These are phyloP conservation scores for Chrysolina oricalcia DNA, from an alignment of 2,888 invertebrate species.

Conservation along the genomic window DNA sequence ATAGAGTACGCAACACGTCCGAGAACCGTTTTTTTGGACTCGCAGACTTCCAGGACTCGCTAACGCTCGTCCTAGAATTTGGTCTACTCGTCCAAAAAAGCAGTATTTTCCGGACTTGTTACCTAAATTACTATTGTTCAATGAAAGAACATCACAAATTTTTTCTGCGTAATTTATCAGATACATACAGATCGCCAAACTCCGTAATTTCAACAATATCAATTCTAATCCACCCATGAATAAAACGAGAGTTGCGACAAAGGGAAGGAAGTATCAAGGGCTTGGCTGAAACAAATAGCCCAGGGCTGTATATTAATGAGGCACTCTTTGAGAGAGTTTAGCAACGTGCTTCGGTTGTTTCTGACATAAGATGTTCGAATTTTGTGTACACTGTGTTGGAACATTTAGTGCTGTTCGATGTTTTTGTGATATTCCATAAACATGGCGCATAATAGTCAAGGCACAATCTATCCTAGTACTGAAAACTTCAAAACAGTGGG, in stretches of 20 bases:
- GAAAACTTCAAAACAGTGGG: neutral
- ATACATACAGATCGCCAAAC: neutral
- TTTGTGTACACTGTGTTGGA: constrained; percentile 68
- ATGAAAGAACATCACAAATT: too few relatives aligned
- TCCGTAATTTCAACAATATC: neutral
- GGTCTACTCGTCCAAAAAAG: too few relatives aligned
- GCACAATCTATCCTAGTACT: neutral
- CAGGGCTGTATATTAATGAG: constrained; percentile 68
- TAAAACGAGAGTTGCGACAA: neutral
- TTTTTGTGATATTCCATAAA: constrained; percentile 64
- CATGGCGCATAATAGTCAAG: constrained; percentile 58
- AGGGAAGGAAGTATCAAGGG: neutral
- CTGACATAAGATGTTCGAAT: constrained; percentile 68
- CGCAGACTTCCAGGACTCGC: too few relatives aligned
- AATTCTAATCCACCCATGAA: neutral
- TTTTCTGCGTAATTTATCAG: neutral
- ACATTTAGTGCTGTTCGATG: constrained; percentile 64
- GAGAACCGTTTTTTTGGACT: too few relatives aligned
- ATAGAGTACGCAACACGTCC: too few relatives aligned
- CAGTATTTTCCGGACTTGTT: too few relatives aligned
- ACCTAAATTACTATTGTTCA: too few relatives aligned
- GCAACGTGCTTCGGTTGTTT: constrained; percentile 52
- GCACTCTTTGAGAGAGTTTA: constrained; percentile 65
- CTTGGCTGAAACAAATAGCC: constrained; percentile 54
- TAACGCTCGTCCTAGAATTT: too few relatives aligned